These are phyloP conservation scores for Drosophila punjabiensis DNA, from an alignment of 1,140 invertebrate species.

Conservation along the genomic window DNA sequence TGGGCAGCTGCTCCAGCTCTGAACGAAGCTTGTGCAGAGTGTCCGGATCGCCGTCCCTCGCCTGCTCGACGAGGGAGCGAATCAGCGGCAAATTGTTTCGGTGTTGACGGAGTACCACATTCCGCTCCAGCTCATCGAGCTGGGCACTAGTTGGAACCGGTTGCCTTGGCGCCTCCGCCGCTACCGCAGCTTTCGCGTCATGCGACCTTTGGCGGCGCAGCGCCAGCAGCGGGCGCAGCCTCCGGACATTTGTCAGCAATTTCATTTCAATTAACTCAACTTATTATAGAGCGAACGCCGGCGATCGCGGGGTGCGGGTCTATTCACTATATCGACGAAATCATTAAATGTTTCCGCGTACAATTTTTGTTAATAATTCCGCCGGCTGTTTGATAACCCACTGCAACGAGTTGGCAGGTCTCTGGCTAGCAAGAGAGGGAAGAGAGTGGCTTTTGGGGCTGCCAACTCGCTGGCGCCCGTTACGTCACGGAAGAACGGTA, in stretches of 20 bases:
- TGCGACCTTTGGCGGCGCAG: constrained; percentile 55
- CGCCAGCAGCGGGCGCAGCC: constrained; percentile 42
- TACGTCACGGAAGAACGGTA: constrained; percentile 13
- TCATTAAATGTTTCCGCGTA: constrained; percentile 31
- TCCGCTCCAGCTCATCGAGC: constrained; percentile 66
- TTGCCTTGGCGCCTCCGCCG: constrained; percentile 32
- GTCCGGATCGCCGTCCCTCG: constrained; percentile 16
- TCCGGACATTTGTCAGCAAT: constrained; percentile 53
- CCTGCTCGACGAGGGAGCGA: constrained; percentile 45
- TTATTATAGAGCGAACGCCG: constrained; percentile 19
- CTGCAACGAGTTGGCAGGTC: constrained; percentile 11
- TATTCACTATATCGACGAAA: constrained; percentile 14
- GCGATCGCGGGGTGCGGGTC: constrained; percentile 6
- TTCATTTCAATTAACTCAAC: constrained; percentile 67
- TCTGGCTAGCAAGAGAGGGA: neutral
- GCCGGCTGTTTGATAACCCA: constrained; percentile 29
- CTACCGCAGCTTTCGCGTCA: constrained; percentile 23
- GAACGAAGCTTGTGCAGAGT: constrained; percentile 80
- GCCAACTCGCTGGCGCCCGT: constrained; percentile 10
- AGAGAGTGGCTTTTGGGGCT: neutral
- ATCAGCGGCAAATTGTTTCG: constrained; percentile 70
- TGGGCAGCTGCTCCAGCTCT: constrained; percentile 91
- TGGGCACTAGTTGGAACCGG: constrained; percentile 61
- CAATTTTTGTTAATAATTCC: constrained; percentile 26
- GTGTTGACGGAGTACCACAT: constrained; percentile 62